Evolutionary conservation across 1,140 invertebrate species (phyloP).

Genomic region (Oncopodura yosiiana): DNA sequence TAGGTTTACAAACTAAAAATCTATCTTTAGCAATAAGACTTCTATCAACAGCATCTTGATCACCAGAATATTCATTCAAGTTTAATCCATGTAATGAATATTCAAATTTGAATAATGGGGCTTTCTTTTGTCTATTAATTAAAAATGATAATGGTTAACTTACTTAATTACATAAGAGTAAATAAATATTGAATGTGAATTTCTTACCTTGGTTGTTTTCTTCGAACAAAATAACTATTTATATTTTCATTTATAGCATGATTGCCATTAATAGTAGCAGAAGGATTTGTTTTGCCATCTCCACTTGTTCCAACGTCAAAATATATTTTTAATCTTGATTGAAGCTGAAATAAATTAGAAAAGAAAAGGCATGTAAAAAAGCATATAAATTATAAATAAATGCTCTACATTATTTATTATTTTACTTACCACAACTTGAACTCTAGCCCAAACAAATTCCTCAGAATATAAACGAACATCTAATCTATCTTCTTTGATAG

Average conservation of each 20-base stretch:
- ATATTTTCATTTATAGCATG: constrained; percentile 53
- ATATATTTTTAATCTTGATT: constrained; percentile 33
- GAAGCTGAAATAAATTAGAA: constrained; percentile 51
- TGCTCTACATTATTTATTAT: neutral
- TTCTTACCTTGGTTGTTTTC: constrained; percentile 51
- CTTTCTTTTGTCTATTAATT: constrained; percentile 45
- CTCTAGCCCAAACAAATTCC: constrained; percentile 75
- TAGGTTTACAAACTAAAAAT: constrained; percentile 57
- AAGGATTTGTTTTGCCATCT: constrained; percentile 27
- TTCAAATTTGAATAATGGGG: constrained; percentile 65
- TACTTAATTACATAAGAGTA: constrained; percentile 9
- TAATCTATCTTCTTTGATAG: constrained; percentile 38
- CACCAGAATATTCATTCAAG: constrained; percentile 46
- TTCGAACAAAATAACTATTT: constrained; percentile 54
- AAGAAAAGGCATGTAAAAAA: neutral
- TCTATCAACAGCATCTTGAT: constrained; percentile 28
- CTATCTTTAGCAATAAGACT: constrained; percentile 29
- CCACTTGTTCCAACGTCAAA: constrained; percentile 34
- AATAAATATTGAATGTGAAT: constrained; percentile 36
- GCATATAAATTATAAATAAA: neutral
- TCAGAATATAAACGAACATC: constrained; percentile 53
- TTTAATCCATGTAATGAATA: constrained; percentile 63
- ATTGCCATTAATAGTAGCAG: constrained; percentile 28
- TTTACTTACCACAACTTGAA: constrained; percentile 67
- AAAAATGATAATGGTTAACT: constrained; percentile 15